These are phyloP conservation scores for Discoglossus pictus DNA, from an alignment of 2,797 vertebrate species.

Conservation along the genomic window DNA sequence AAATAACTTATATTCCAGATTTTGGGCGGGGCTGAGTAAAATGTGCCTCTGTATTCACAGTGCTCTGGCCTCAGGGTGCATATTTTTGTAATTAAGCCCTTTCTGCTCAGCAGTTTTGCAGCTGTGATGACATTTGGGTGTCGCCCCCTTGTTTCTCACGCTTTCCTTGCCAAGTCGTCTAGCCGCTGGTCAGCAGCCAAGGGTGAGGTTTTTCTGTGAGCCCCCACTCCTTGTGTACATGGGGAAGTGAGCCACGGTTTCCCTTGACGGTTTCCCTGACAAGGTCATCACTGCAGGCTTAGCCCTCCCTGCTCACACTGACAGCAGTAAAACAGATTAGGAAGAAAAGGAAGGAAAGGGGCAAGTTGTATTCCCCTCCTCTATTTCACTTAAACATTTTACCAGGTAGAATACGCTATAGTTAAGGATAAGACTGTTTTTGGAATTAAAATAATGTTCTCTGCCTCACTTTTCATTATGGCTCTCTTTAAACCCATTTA, in stretches of 20 bases:
- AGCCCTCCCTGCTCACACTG: constrained; percentile 47
- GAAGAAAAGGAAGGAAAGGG: constrained; percentile 36
- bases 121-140: constrained; percentile 91
- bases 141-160: constrained; percentile 93
- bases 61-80: constrained; percentile 78
- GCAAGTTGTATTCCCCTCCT: background rate
- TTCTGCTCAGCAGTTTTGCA: constrained; percentile 90
- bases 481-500: too few species aligned
- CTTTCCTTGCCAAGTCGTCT: constrained; percentile 79
- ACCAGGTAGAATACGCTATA: too few species aligned
- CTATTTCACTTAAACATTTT: constrained; percentile 21
- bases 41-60: constrained; percentile 80
- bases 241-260: constrained; percentile 59
- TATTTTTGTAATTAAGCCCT: constrained; percentile 90
- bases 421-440: too few species aligned
- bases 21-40: constrained; percentile 70
- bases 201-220: constrained; percentile 73
- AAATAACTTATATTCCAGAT: constrained; percentile 64
- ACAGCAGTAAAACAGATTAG: constrained; percentile 50
- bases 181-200: constrained; percentile 80
- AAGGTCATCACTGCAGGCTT: constrained; percentile 62
- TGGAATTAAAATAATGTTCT: too few species aligned
- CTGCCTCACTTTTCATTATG: too few species aligned
- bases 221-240: constrained; percentile 72
- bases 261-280: constrained; percentile 59